Percentiles rank a stretch among this genome's conserved stretches.
Evolutionary conservation across 2,888 invertebrate genomes (phyloP).

Genomic region (Danaus chrysippus): DNA sequence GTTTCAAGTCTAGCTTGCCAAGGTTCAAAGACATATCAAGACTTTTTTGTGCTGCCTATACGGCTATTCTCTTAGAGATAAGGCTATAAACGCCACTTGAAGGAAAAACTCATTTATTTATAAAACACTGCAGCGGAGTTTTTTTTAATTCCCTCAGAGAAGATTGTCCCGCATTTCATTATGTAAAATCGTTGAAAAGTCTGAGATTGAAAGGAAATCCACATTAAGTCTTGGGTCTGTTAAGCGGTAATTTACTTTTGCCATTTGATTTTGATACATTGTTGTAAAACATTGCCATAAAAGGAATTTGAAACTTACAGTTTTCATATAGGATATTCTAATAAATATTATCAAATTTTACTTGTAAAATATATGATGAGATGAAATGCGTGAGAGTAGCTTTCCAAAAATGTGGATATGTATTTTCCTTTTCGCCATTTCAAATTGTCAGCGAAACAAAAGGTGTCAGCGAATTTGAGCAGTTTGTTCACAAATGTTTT

Average conservation of each 20-base stretch:
- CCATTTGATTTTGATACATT: not conserved
- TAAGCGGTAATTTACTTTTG: constrained; percentile 24
- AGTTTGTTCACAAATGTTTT: constrained; percentile 17
- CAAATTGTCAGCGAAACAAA: constrained; percentile 10
- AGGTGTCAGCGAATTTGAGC: constrained; percentile 20
- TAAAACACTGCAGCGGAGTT: constrained; percentile 57
- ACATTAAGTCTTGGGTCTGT: constrained; percentile 32
- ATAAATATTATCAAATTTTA: not conserved
- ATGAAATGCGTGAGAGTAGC: not conserved
- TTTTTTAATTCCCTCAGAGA: constrained; percentile 55
- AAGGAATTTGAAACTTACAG: not conserved
- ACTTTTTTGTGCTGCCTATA: constrained; percentile 61
- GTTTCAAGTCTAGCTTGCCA: constrained; percentile 69
- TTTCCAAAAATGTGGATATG: not conserved
- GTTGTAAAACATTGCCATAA: not conserved
- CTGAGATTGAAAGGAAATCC: constrained; percentile 19
- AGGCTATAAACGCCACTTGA: constrained; percentile 71
- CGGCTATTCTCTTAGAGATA: constrained; percentile 70
- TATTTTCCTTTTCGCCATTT: not conserved
- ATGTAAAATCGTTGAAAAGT: constrained; percentile 45
- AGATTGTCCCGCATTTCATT: constrained; percentile 50
- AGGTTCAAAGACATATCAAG: constrained; percentile 71
- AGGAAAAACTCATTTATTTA: constrained; percentile 65
- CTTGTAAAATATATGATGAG: not conserved
- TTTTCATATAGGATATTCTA: too few relatives aligned